Conservation (phyloP, 1,140 invertebrate species). For the Drosophila micromelanica region DNA sequence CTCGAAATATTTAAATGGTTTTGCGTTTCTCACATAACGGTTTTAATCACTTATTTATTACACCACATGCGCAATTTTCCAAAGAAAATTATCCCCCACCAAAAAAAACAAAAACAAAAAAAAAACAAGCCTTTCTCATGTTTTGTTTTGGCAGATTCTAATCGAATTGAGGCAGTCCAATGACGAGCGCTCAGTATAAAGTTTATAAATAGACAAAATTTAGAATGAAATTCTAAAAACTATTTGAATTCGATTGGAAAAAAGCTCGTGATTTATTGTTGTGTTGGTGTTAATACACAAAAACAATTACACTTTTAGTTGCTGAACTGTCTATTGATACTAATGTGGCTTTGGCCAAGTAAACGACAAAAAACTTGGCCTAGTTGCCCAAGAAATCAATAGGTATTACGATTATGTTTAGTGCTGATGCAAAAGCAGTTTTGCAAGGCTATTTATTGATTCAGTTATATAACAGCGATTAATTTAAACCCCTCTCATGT, state of each 20-base stretch:
- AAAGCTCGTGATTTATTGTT: not conserved
- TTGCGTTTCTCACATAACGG: conserved; percentile 31
- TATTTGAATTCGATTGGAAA: not conserved
- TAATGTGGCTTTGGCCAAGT: too few relatives aligned
- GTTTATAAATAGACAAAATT: conserved; percentile 13
- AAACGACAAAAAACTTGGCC: not conserved
- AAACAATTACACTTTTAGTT: not conserved
- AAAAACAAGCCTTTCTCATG: not conserved
- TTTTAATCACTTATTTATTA: conserved; percentile 60
- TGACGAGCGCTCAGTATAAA: not conserved
- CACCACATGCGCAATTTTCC: conserved; percentile 37
- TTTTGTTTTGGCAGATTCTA: conserved; percentile 8
- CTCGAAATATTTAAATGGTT: conserved; percentile 15
- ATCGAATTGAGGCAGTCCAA: conserved; percentile 5
- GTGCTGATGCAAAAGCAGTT: conserved; percentile 28
- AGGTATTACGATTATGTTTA: conserved; percentile 51
- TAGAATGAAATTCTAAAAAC: conserved; percentile 1
- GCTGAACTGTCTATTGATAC: too few relatives aligned
- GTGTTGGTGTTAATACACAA: not conserved
- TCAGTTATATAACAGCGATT: conserved; percentile 46
- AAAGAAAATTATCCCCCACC: conserved; percentile 7
- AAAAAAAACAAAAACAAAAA: not conserved
- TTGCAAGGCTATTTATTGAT: conserved; percentile 54
- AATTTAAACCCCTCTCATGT: conserved; percentile 38
- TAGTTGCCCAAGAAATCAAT: conserved; percentile 37